Conservation (phyloP, 2,888 invertebrate genomes). For the Holacanthella duospinosa region DNA sequence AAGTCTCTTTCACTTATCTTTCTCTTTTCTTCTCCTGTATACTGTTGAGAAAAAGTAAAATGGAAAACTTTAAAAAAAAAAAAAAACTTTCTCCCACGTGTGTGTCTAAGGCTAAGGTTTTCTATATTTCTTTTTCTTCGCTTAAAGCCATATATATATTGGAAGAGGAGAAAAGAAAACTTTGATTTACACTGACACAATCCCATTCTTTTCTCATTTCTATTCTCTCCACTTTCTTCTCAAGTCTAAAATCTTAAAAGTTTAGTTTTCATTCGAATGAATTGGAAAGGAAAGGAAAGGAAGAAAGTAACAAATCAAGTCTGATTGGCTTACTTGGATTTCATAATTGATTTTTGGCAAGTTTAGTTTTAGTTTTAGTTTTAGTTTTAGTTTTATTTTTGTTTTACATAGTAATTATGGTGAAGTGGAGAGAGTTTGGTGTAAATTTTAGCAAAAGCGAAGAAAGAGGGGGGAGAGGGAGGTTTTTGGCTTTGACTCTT, state of each 20-base stretch:
- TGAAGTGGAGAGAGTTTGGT: no score
- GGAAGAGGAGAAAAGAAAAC: not conserved
- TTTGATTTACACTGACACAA: conserved; percentile 3
- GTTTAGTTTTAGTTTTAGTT: no score
- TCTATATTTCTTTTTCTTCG: not conserved
- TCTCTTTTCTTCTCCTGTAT: not conserved
- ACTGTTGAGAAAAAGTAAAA: not conserved
- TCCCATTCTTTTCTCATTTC: conserved; percentile 4
- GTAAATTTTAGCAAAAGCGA: not conserved
- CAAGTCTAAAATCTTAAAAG: not conserved
- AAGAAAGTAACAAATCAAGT: not conserved
- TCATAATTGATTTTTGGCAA: not conserved
- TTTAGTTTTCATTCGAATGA: not conserved
- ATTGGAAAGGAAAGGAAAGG: not conserved
- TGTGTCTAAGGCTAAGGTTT: not conserved
- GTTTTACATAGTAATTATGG: not conserved
- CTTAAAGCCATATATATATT: not conserved
- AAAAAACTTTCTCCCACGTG: not conserved
- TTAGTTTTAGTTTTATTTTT: not conserved
- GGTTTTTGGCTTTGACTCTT: no score
- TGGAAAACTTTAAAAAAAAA: not conserved
- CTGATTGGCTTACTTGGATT: not conserved
- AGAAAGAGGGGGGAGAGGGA: not conserved
- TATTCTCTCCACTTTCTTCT: not conserved
- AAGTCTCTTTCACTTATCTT: not conserved